Evolutionary conservation across 1,140 invertebrate genomes (phyloP).

Genomic region (Armadillidium nasatum): DNA sequence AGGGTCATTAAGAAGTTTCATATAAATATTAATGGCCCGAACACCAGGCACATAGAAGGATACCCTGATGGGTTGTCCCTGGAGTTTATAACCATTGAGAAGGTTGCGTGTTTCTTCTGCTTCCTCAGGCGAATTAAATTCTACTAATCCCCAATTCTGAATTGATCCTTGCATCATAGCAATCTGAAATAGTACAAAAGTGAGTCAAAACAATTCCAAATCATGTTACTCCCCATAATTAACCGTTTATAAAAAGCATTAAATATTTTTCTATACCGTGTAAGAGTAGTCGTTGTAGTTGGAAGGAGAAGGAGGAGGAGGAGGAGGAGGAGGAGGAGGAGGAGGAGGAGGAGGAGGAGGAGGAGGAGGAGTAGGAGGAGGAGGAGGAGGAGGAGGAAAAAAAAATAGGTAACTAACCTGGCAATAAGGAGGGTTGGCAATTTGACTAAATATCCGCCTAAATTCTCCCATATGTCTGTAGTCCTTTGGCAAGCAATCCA

Average conservation of each 20-base stretch:
- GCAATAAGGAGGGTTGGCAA: conserved; percentile 58
- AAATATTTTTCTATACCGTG: no score
- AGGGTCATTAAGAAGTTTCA: conserved; percentile 53
- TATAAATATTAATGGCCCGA: conserved; percentile 57
- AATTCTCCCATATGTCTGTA: conserved; percentile 57
- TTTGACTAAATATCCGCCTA: conserved; percentile 54
- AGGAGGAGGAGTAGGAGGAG: not conserved
- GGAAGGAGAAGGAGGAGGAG: not conserved
- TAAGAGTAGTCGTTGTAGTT: no score
- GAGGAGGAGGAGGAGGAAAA: not conserved
- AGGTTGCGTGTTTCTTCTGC: conserved; percentile 54
- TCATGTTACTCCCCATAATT: no score
- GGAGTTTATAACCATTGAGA: conserved; percentile 51
- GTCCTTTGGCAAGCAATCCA: conserved; percentile 52
- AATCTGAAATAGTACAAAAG: conserved; percentile 50
- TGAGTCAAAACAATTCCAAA: no score
- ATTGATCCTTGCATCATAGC: conserved; percentile 57
- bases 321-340: no score
- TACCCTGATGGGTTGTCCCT: conserved; percentile 53
- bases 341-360: no score
- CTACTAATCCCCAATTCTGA: conserved; percentile 58
- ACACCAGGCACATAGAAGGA: conserved; percentile 59
- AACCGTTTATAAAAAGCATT: no score
- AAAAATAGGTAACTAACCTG: conserved; percentile 50
- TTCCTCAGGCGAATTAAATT: conserved; percentile 54